Evolutionary conservation across 2,888 invertebrate genomes (phyloP).

Genomic region (Amphipoea oculea): DNA sequence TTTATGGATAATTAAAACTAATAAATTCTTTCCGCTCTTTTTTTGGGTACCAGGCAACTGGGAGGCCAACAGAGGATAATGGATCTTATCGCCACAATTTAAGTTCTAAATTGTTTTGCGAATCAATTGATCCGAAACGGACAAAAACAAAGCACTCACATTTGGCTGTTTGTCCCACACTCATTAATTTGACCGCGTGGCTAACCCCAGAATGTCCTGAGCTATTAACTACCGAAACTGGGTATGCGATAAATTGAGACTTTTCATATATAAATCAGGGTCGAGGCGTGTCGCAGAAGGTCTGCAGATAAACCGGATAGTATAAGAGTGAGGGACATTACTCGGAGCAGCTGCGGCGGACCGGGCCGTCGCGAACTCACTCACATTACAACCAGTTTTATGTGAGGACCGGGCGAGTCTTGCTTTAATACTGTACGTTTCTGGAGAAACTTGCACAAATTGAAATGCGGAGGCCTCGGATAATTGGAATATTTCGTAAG

Average conservation of each 20-base stretch:
- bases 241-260: conserved; percentile 82
- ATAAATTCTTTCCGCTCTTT: conserved; percentile 60
- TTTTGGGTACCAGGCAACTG: conserved; percentile 34
- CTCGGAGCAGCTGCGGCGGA: conserved; percentile 78
- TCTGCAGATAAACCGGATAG: conserved; percentile 81
- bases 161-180: conserved; percentile 77
- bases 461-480: conserved; percentile 74
- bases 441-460: conserved; percentile 77
- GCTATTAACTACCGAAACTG: conserved; percentile 83
- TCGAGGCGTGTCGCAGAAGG: conserved; percentile 79
- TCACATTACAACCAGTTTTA: conserved; percentile 84
- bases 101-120: conserved; percentile 41
- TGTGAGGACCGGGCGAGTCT: conserved; percentile 72
- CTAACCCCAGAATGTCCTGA: conserved; percentile 82
- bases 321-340: conserved; percentile 80
- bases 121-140: conserved; percentile 48
- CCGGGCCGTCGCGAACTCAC: conserved; percentile 75
- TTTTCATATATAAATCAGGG: conserved; percentile 87
- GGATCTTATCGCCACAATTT: conserved; percentile 22
- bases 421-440: conserved; percentile 72
- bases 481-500: conserved; percentile 75
- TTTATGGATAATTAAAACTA: conserved; percentile 66
- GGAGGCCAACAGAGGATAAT: conserved; percentile 24
- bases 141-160: conserved; percentile 75
- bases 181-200: conserved; percentile 83